Evolutionary conservation across 2,113 vertebrate species (phyloP), one percentile per base, ranked within the genome.

Genomic region (Lota lota): DNA sequence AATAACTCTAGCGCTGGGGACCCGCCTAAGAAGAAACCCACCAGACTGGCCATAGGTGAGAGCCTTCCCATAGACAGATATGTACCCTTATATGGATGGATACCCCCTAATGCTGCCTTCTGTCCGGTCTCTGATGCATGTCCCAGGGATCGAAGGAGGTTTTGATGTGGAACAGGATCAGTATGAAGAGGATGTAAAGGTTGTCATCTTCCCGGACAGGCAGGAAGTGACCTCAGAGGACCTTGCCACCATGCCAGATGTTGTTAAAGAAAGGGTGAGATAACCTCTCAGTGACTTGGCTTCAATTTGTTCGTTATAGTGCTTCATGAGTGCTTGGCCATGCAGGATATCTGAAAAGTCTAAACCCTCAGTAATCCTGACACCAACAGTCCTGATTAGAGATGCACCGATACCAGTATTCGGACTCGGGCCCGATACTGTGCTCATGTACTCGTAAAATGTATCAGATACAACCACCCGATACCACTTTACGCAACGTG

Each of bases 21-120:
- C 76, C 97, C 97, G 0, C 97, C 97, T 0, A 94, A 97, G 76
- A 99, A 99, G 92, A 99, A 99, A 89, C 97, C 97, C 61, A 99
- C 97, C 58, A 94, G 97, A 53, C 62, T 99, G 86, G 97, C 97
- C 47, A 99, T 99, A 68, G 97, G 97, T 98, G 87, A 93, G 90
- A 47, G 6, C 7, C 18, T 56, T 18, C n/a, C 18, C 0, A 18
- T 54, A 36, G 4, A 36, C 47, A 64, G 22, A 24, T 20, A 47
- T 12, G 40, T 47, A 47, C 40, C 40, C 40, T 8, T 47, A 47
- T 47, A 47, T 47, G 40, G 40, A 47, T 47, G 40, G 53, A 56
- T 14, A 14, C 53, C 53, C 16, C n/a, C 17, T 1, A 10, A 12
- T 57, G 10, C 67, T 5, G 11, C 10, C 7, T 17, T 0, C 1